Conservation (phyloP, 2,888 invertebrate species). For the Amorpha juglandis region DNA sequence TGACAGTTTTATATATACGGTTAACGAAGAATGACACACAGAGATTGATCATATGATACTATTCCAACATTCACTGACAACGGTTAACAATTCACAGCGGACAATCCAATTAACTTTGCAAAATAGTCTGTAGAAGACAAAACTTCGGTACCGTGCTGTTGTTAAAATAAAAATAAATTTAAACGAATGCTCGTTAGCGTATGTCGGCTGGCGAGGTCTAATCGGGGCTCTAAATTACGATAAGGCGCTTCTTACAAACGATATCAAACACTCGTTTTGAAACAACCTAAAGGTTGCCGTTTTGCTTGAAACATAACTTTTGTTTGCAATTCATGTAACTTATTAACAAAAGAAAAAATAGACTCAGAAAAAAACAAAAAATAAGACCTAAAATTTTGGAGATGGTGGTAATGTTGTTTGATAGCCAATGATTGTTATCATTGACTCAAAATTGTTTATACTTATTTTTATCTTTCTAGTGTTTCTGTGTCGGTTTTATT, state of each 20-base stretch:
- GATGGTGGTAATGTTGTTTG: too few relatives aligned
- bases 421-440: too few relatives aligned
- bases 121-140: conserved; percentile 74
- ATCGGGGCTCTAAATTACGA: conserved; percentile 83
- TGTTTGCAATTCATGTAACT: conserved; percentile 57
- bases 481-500: too few relatives aligned
- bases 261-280: conserved; percentile 71
- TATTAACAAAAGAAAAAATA: too few relatives aligned
- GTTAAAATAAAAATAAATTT: conserved; percentile 74
- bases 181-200: conserved; percentile 81
- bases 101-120: conserved; percentile 77
- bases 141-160: conserved; percentile 75
- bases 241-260: conserved; percentile 74
- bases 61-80: conserved; percentile 48
- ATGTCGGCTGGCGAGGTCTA: conserved; percentile 75
- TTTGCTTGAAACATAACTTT: conserved; percentile 65
- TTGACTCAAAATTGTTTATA: too few relatives aligned
- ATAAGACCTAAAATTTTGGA: too few relatives aligned
- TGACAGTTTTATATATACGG: not conserved
- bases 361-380: too few relatives aligned
- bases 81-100: conserved; percentile 54
- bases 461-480: too few relatives aligned
- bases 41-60: conserved; percentile 46
- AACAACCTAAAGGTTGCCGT: conserved; percentile 29
- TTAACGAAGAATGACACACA: conserved; percentile 30